Percentiles rank a stretch among this genome's conserved stretches.
These are phyloP conservation scores for Stomatorhinus walkeri DNA, from an alignment of 2,797 vertebrate species.

Conservation along the genomic window DNA sequence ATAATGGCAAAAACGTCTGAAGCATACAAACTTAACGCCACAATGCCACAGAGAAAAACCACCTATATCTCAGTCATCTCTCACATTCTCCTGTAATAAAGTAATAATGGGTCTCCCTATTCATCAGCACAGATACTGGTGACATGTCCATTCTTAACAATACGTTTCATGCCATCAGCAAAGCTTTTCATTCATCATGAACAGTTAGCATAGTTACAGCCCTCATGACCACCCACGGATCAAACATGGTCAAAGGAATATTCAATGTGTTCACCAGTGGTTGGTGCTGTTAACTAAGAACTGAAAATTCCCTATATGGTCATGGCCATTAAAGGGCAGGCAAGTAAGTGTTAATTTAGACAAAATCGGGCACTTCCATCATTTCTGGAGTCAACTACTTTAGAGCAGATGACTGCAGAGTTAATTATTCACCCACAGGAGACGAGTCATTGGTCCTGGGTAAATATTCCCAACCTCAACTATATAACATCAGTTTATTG, in stretches of 20 bases:
- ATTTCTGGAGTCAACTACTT: conserved; percentile 42
- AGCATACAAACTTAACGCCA: background rate
- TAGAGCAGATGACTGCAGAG: conserved; percentile 46
- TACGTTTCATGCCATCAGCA: background rate
- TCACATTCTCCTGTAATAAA: background rate
- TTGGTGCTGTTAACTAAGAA: background rate
- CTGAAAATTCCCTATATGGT: background rate
- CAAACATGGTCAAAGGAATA: background rate
- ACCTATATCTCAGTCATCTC: background rate
- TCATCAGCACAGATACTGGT: background rate
- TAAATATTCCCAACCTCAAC: background rate
- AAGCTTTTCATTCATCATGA: background rate
- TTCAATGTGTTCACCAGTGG: background rate
- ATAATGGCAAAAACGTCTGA: background rate
- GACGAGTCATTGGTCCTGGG: background rate
- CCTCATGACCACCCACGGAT: background rate
- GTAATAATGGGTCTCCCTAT: background rate
- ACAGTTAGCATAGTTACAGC: background rate
- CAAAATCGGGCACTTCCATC: conserved; percentile 32
- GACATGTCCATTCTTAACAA: background rate
- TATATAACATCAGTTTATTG: background rate
- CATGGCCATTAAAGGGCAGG: background rate
- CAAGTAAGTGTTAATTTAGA: conserved; percentile 9
- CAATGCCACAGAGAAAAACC: background rate
- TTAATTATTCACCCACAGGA: conserved; percentile 39